Evolutionary conservation across 2,888 invertebrate species (phyloP).

Genomic region (Thumatha senex): DNA sequence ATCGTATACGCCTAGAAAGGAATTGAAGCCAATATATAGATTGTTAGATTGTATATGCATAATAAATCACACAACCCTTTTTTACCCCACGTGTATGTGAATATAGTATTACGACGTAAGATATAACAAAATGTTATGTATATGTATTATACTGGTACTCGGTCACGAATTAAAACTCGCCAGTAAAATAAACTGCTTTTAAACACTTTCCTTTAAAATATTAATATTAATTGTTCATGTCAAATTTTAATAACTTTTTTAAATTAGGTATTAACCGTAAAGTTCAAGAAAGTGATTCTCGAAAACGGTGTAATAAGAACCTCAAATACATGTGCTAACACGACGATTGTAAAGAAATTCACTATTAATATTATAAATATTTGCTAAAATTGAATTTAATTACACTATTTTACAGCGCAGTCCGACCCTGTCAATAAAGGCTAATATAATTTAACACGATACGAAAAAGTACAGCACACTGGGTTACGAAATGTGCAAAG

Average conservation of each 20-base stretch:
- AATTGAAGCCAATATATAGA: conserved; percentile 59
- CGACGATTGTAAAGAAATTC: conserved; percentile 64
- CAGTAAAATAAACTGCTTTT: conserved; percentile 34
- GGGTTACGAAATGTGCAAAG: conserved; percentile 30
- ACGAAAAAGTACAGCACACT: conserved; percentile 31
- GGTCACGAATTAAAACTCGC: conserved; percentile 32
- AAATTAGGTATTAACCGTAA: conserved; percentile 48
- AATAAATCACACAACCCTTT: conserved; percentile 79
- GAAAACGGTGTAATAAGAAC: conserved; percentile 65
- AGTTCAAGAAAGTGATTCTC: conserved; percentile 53
- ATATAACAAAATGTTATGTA: conserved; percentile 55
- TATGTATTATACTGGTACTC: conserved; percentile 34
- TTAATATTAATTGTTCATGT: conserved; percentile 35
- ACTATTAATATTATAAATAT: conserved; percentile 71
- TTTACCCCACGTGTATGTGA: conserved; percentile 73
- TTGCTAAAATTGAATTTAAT: conserved; percentile 71
- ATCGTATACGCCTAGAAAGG: conserved; percentile 46
- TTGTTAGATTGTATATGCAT: conserved; percentile 74
- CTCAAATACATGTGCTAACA: conserved; percentile 71
- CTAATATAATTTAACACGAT: conserved; percentile 54
- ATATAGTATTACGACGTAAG: conserved; percentile 44
- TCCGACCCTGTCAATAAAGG: conserved; percentile 80
- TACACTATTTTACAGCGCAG: conserved; percentile 72
- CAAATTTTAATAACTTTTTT: conserved; percentile 37
- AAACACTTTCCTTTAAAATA: conserved; percentile 38